Evolutionary conservation across 2,888 invertebrate genomes (phyloP).

Genomic region (Platycnemis pennipes): DNA sequence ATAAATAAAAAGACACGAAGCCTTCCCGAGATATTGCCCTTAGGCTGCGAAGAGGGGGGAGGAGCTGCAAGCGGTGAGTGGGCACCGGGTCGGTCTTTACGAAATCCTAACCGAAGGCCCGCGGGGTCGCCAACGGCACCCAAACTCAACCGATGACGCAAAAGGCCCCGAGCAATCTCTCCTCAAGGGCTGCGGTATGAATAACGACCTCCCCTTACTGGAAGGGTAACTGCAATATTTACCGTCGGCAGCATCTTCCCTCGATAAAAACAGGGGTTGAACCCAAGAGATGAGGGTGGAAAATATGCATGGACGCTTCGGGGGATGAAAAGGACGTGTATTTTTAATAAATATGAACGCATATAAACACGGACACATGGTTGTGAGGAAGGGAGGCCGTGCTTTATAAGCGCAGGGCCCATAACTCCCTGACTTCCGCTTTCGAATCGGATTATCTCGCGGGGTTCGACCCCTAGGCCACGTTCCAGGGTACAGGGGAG

Average conservation of each 20-base stretch:
- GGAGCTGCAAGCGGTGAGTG: no score
- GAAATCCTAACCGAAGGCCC: not conserved
- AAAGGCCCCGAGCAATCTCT: not conserved
- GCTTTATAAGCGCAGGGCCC: not conserved
- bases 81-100: not conserved
- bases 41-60: no score
- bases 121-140: not conserved
- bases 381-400: not conserved
- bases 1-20: not conserved
- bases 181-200: not conserved
- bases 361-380: not conserved
- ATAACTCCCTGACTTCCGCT: not conserved
- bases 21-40: not conserved
- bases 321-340: not conserved
- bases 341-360: conserved; percentile 14
- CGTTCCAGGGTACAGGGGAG: not conserved
- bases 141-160: not conserved
- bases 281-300: not conserved
- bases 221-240: not conserved
- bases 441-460: conserved; percentile 4
- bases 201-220: not conserved
- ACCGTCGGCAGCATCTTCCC: not conserved
- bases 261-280: not conserved
- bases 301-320: not conserved
- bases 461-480: not conserved